phyloP scores from a whole-genome alignment of 1,140 invertebrate genomes.

The Lepidurus couesii region DNA sequence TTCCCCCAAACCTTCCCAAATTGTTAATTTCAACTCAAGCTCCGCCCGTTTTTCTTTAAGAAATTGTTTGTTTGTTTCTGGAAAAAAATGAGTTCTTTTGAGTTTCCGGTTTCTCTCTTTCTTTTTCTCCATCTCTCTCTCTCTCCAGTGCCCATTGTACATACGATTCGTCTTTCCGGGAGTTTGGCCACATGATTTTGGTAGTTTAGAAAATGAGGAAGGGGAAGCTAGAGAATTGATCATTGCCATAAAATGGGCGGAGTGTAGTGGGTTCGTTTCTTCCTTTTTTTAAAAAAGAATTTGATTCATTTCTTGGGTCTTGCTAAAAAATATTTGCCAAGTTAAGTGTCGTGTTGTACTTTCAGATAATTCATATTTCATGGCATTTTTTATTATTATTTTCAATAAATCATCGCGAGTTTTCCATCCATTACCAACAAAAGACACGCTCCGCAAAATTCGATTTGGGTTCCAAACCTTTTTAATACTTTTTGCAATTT shows the following conservation, averaged over 20 bases:
- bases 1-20: not conserved
- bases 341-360: conserved; percentile 13
- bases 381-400: not conserved
- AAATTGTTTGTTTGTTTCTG: not conserved
- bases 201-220: not conserved
- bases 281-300: too few species aligned
- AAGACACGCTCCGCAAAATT: not conserved
- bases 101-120: not conserved
- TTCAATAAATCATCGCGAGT: conserved; percentile 11
- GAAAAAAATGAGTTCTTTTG: not conserved
- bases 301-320: too few species aligned
- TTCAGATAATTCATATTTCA: conserved; percentile 2
- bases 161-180: conserved; percentile 1
- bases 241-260: conserved; percentile 2
- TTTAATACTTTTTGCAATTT: not conserved
- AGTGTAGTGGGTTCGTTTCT: not conserved
- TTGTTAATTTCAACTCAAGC: not conserved
- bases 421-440: not conserved
- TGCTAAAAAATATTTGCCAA: not conserved
- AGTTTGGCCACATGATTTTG: not conserved
- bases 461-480: not conserved
- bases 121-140: not conserved
- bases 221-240: not conserved
- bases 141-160: not conserved
- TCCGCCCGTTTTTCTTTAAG: not conserved